Evolutionary conservation across 2,113 vertebrate genomes (phyloP), one percentile per base, ranked within the genome.

Genomic region (Poeciliopsis prolifica): DNA sequence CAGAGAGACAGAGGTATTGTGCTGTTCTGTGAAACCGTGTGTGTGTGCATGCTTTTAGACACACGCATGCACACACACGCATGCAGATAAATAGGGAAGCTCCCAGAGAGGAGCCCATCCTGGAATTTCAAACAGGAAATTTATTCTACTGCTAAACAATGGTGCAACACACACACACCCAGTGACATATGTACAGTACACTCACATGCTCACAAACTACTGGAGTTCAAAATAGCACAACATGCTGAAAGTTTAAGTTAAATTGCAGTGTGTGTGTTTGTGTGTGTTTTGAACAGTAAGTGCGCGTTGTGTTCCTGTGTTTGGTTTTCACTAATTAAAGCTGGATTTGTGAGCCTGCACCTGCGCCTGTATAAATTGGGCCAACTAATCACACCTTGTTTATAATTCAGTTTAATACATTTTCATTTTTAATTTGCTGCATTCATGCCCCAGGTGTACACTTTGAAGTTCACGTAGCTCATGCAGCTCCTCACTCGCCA

Each of bases 111-210:
- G 84, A 82, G 87, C 86, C 89, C 81, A 87, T 91, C 87, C 90
- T 91, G 91, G 85, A 93, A 91, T 88, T 90, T 85, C 79, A 68
- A 85, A 88, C 89, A 88, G 90, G 92, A 92, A 92, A 89, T 84
- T 54, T 85, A 80, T 90, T 87, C 71, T 83, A 33, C 77, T 29
- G 4, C 71, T 70, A 87, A 91, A 93, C 90, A 93, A 93, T 90
- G 79, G 89, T 28, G 11, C 72, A 77, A 80, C 69, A 61, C 79
- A 68, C 79, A 68, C 58, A 66, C 61, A 70, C 73, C 48, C 33
- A 69, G 64, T 68, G 54, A 42, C 12, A 71, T n/a, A 75, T 12
- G 48, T 75, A 54, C n/a, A 35, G 54, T 74, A 70, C 29, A 64
- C 33, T n/a, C 28, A 51, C 28, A 40, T 10, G 51, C 8, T 24